Base-by-base conservation (phyloP, 2,888 invertebrate species). In the Mimumesa dahlbomi region DNA sequence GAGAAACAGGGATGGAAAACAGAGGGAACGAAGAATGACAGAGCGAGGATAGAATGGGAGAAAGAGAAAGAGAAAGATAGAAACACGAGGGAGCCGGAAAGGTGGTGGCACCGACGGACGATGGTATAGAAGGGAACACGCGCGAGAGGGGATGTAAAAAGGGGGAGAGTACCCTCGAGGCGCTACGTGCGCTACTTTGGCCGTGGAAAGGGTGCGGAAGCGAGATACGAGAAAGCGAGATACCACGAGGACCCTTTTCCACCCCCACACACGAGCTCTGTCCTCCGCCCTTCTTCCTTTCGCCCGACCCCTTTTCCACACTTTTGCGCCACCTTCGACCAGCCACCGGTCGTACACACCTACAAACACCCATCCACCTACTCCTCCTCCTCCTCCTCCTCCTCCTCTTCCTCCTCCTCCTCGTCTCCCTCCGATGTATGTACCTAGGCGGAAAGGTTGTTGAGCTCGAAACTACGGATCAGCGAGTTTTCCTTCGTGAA, bases 101-200 rank as follows among this genome's bases (percentile, higher is more conserved):
- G 34, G 31, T 43, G 43, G 22, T 18, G 22, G 52, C 6, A 43
- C 13, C 31, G 43, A 43, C 34, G 34, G 25, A 18, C 13, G 43
- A 21, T 14, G 43, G 43, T 21, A 43, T 16, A 11, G 31, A 21
- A 19, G 29, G 31, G 67, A 25, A 40, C 21, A 43, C 11, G 49
- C 21, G 49, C 11, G 49, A 16, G 46, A n/a, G 13, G 42, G 43
- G 40, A 16, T 5, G 49, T n/a, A 40, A 36, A 43, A 43, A 68
- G 73, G 62, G 73, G 68, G 59, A 63, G 57, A 65, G 73, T 22
- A 78, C 75, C 75, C 78, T 81, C 67, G 36, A 72, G 78, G 79
- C 78, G 69, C 69, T 82, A 82, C 75, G 83, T 76, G 83, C 78
- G 82, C 83, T 84, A 84, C 84, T 84, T 84, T 79, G 65, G 68